Percentiles rank a stretch among this genome's conserved stretches.
These are phyloP conservation scores for Electrophaes corylata DNA, from an alignment of 2,888 invertebrate species.

Conservation along the genomic window DNA sequence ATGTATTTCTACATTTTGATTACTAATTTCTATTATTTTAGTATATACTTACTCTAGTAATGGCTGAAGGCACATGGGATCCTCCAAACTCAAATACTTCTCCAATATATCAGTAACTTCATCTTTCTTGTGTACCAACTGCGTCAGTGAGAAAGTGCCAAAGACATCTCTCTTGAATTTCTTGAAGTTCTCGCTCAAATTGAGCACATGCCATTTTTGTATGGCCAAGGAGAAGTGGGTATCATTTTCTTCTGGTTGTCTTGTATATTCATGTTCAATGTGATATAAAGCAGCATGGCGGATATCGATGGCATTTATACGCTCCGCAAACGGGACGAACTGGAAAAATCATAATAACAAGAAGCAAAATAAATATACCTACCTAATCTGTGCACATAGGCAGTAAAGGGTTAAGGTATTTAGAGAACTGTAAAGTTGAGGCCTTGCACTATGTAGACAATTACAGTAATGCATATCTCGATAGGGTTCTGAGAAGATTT, in stretches of 20 bases:
- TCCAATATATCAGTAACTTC: slow-evolving; percentile 89
- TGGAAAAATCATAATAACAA: no score
- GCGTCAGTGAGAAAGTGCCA: slow-evolving; percentile 91
- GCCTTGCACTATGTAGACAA: no score
- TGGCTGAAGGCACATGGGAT: slow-evolving; percentile 90
- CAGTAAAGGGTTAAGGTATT: no score
- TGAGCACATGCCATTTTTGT: slow-evolving; percentile 95
- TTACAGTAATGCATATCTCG: no score
- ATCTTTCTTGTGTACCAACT: slow-evolving; percentile 92
- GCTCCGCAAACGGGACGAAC: slow-evolving; percentile 95
- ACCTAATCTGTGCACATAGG: no score
- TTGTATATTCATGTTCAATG: slow-evolving; percentile 90
- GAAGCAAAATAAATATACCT: background rate
- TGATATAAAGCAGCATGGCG: slow-evolving; percentile 92
- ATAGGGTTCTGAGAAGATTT: background rate
- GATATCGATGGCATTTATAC: slow-evolving; percentile 93
- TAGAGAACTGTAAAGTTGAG: no score
- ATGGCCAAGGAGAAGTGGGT: slow-evolving; percentile 93
- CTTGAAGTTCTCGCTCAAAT: slow-evolving; percentile 92
- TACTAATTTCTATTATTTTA: background rate
- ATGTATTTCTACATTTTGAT: no score
- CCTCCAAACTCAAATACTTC: slow-evolving; percentile 88
- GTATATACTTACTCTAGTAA: slow-evolving; percentile 90
- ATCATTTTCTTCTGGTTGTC: slow-evolving; percentile 87
- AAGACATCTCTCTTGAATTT: slow-evolving; percentile 90